Percentiles rank a stretch among this genome's conserved stretches.
Conservation (phyloP, 2,888 invertebrate genomes). For the Argynnis bischoffii region DNA sequence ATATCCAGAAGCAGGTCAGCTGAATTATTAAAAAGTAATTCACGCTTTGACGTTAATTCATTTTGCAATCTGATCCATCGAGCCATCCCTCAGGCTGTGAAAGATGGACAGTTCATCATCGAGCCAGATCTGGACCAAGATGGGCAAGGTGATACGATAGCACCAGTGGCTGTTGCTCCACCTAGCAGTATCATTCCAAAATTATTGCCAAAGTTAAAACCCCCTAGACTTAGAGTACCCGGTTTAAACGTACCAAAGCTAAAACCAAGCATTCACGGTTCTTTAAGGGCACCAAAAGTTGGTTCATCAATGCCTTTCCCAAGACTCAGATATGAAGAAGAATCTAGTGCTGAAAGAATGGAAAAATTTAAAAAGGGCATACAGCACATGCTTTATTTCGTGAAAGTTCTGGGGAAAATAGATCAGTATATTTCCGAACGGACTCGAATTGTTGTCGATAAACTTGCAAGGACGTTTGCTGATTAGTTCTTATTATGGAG, state of each 20-base stretch:
- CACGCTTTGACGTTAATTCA: slow-evolving; percentile 55
- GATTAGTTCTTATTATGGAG: slow-evolving; percentile 42
- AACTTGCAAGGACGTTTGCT: slow-evolving; percentile 65
- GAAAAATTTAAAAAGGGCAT: slow-evolving; percentile 72
- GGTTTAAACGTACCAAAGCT: slow-evolving; percentile 55
- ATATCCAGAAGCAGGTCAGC: slow-evolving; percentile 35
- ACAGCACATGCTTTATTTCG: slow-evolving; percentile 70
- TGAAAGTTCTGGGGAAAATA: slow-evolving; percentile 70
- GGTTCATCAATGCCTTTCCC: slow-evolving; percentile 54
- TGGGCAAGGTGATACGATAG: slow-evolving; percentile 57
- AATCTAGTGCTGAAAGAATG: slow-evolving; percentile 69
- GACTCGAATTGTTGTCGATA: slow-evolving; percentile 68
- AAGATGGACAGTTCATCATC: slow-evolving; percentile 64
- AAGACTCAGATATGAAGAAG: slow-evolving; percentile 53
- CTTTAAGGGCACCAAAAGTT: slow-evolving; percentile 54
- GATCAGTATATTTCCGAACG: slow-evolving; percentile 73
- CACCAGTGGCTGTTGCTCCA: slow-evolving; percentile 57
- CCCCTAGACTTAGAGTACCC: slow-evolving; percentile 58
- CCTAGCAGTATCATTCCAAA: slow-evolving; percentile 61
- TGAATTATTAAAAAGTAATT: slow-evolving; percentile 41
- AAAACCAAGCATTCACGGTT: slow-evolving; percentile 32
- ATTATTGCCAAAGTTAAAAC: slow-evolving; percentile 51
- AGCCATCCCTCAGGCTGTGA: slow-evolving; percentile 64
- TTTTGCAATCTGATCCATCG: slow-evolving; percentile 68
- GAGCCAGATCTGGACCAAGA: slow-evolving; percentile 58